These are phyloP conservation scores for Amblyjoppa fuscipennis DNA, from an alignment of 2,888 invertebrate species.

Conservation along the genomic window DNA sequence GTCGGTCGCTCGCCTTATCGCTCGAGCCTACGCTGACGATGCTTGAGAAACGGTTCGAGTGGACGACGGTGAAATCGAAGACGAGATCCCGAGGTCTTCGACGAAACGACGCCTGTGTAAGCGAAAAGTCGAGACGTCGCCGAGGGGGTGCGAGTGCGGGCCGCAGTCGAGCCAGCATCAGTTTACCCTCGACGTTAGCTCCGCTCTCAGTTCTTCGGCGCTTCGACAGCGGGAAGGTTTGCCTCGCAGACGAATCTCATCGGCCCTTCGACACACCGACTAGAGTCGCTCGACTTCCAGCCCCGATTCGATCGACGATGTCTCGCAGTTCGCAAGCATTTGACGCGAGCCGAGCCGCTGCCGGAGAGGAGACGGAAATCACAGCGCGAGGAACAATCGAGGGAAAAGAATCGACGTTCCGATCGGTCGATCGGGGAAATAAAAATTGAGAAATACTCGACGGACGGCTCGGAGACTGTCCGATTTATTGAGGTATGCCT, in stretches of 20 bases:
- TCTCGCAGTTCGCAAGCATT: constrained; percentile 6
- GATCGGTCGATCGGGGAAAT: neutral
- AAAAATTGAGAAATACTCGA: neutral
- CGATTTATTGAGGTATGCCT: constrained; percentile 48
- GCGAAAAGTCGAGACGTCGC: constrained; percentile 40
- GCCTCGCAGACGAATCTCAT: constrained; percentile 8
- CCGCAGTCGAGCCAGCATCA: constrained; percentile 35
- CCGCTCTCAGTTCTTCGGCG: constrained; percentile 63
- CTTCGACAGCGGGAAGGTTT: constrained; percentile 58
- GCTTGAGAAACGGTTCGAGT: constrained; percentile 68
- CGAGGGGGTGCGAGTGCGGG: constrained; percentile 49
- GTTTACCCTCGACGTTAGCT: constrained; percentile 48
- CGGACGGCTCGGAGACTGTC: neutral
- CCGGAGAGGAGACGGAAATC: neutral
- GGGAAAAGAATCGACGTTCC: neutral
- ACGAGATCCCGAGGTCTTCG: constrained; percentile 56
- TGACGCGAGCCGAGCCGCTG: neutral
- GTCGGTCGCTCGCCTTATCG: constrained; percentile 37
- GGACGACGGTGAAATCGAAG: constrained; percentile 65
- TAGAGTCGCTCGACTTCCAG: neutral
- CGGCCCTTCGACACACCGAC: neutral
- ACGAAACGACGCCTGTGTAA: constrained; percentile 48
- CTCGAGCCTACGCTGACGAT: constrained; percentile 66
- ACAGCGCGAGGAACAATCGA: neutral
- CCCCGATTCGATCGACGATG: neutral